Percentiles rank a stretch among this genome's conserved stretches.
Conservation (phyloP, 2,797 vertebrate species). For the Cynodonichthys magdalenae region DNA sequence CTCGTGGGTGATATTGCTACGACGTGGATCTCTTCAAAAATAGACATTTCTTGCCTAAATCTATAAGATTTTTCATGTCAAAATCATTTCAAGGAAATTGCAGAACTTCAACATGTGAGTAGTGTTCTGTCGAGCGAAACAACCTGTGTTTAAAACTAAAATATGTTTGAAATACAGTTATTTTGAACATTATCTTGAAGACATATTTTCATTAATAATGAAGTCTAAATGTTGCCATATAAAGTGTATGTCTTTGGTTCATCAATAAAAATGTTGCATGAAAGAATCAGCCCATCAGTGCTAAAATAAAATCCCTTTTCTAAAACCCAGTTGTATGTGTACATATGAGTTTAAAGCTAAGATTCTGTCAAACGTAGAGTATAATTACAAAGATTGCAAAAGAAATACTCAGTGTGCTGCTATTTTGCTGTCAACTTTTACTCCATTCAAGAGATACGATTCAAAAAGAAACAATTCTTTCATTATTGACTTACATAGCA, state of each 20-base stretch:
- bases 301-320: slow-evolving; percentile 26
- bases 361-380: slow-evolving; percentile 47
- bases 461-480: slow-evolving; percentile 61
- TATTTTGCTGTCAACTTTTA: slow-evolving; percentile 72
- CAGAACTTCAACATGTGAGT: slow-evolving; percentile 22
- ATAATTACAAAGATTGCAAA: slow-evolving; percentile 34
- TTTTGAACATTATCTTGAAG: too few species aligned
- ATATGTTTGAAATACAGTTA: background rate
- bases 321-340: background rate
- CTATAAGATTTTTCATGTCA: slow-evolving; percentile 42
- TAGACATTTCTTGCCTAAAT: slow-evolving; percentile 44
- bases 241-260: too few species aligned
- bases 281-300: background rate
- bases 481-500: slow-evolving; percentile 80
- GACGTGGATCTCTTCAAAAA: slow-evolving; percentile 56
- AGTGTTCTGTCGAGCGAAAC: slow-evolving; percentile 19
- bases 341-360: slow-evolving; percentile 7
- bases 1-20: slow-evolving; percentile 42
- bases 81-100: slow-evolving; percentile 43
- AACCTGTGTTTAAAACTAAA: slow-evolving; percentile 8
- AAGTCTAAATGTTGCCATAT: background rate
- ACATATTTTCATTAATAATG: too few species aligned
- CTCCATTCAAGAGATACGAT: slow-evolving; percentile 65
- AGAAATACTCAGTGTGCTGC: slow-evolving; percentile 26
- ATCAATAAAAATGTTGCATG: too few species aligned